Evolutionary conservation across 2,113 vertebrate species (phyloP), one percentile per base, ranked within the genome.

Genomic region (Spea bombifrons): DNA sequence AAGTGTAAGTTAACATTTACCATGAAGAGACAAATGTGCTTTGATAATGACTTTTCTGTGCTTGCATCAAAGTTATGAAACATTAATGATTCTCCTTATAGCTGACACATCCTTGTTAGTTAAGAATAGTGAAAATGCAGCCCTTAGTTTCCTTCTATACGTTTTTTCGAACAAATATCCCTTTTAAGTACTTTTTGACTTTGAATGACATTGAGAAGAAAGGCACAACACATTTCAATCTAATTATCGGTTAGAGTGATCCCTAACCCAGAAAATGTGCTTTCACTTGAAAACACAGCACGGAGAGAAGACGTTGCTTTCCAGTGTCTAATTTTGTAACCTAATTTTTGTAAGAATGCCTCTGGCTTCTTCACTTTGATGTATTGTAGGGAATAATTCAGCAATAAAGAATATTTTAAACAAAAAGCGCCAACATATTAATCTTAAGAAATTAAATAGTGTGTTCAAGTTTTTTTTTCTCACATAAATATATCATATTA

Each of bases 181-280:
- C 9, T 52, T 52, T 52, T 59, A 59, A 71, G 49, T 53, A 50
- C 50, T 3, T 43, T 53, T 5, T 71, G 50, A 71, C 69, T 50
- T 53, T 71, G 69, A 2, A 10, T 55, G 50, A 43, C 4, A 30
- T 53, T 70, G 67, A 53, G 49, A 8, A 10, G 17, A 71, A 71
- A 71, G 15, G n/a, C 43, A 71, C 47, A 49, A n/a, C 16, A 17
- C 67, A 43, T 16, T 12, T 71, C 16, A 55, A 53, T 53, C 15
- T 53, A 71, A 53, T 71, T 52, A 71, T 71, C 13, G 50, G 17
- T 70, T 49, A 70, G 67, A n/a, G 15, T 50, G 48, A 7, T n/a
- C n/a, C 8, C 3, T 12, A 12, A 7, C 16, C 17, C 17, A 53
- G 69, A 52, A 43, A 71, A 70, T 70, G 47, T 9, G 8, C 53